Evolutionary conservation across 1,140 invertebrate genomes (phyloP).

Genomic region (Ceratina calcarata): DNA sequence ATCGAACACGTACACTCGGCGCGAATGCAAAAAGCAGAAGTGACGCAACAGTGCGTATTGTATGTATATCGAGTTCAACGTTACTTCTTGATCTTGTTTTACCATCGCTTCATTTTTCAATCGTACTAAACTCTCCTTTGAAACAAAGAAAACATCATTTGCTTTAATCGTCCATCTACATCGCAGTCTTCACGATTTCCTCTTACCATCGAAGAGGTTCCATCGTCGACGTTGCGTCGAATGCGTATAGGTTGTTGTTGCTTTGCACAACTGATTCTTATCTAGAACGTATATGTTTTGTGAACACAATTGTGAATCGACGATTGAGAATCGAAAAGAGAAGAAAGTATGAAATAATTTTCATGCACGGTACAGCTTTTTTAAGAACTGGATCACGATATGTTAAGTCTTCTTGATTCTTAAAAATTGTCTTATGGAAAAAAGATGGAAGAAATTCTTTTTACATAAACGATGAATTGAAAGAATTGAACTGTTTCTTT

Average conservation of each 20-base stretch:
- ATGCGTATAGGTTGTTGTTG: not conserved
- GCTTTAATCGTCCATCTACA: conserved; percentile 1
- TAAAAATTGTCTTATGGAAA: too few relatives aligned
- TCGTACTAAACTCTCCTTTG: too few relatives aligned
- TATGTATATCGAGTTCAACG: conserved; percentile 13
- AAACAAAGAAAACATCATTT: conserved; percentile 2
- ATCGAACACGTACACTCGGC: not conserved
- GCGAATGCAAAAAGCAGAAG: not conserved
- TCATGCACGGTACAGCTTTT: not conserved
- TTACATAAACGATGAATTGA: too few relatives aligned
- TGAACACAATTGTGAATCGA: too few relatives aligned
- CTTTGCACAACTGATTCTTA: not conserved
- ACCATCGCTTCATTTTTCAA: not conserved
- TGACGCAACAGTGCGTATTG: conserved; percentile 8
- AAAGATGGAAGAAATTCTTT: too few relatives aligned
- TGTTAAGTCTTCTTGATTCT: too few relatives aligned
- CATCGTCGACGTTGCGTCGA: not conserved
- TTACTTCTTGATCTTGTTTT: not conserved
- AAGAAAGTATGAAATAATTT: not conserved
- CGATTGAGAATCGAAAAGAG: too few relatives aligned
- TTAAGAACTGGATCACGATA: too few relatives aligned
- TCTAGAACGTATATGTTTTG: not conserved
- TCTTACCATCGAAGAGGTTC: not conserved
- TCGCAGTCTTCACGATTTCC: not conserved
- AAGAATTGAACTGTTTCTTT: too few relatives aligned